These are phyloP conservation scores for Rhagium mordax DNA, from an alignment of 2,888 invertebrate genomes.

Conservation along the genomic window DNA sequence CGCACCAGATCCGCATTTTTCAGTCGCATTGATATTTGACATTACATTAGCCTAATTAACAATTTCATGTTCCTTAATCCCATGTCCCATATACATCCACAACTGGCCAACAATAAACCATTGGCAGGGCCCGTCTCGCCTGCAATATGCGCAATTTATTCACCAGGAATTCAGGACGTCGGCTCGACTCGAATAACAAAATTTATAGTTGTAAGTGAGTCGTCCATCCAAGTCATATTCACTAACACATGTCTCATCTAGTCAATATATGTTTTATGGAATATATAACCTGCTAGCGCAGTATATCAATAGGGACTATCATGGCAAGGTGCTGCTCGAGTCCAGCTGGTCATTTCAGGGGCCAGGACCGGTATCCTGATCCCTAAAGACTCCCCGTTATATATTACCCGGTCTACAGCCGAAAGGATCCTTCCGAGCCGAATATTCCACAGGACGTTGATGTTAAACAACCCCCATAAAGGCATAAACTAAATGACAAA, in stretches of 20 bases:
- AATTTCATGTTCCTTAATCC: no score
- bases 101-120: neutral
- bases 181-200: conserved; percentile 11
- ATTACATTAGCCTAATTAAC: no score
- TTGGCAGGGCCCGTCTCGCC: neutral
- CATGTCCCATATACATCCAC: no score
- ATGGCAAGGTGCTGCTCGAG: conserved; percentile 67
- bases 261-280: conserved; percentile 70
- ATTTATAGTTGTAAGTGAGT: conserved; percentile 35
- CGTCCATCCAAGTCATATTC: conserved; percentile 63
- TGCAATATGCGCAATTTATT: conserved; percentile 5
- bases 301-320: conserved; percentile 70
- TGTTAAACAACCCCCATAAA: conserved; percentile 51
- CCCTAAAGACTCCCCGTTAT: conserved; percentile 54
- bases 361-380: conserved; percentile 49
- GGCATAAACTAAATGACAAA: conserved; percentile 46
- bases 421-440: conserved; percentile 30
- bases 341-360: conserved; percentile 56
- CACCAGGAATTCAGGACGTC: conserved; percentile 14
- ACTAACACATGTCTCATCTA: conserved; percentile 62
- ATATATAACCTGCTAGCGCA: conserved; percentile 67
- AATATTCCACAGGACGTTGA: conserved; percentile 54
- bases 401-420: conserved; percentile 45
- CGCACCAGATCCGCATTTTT: no score
- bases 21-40: no score